A percentile compares a stretch with the other conserved stretches of the same genome.
These are phyloP conservation scores for Meriones unguiculatus DNA, from an alignment of 2,113 vertebrate genomes.

Conservation along the genomic window DNA sequence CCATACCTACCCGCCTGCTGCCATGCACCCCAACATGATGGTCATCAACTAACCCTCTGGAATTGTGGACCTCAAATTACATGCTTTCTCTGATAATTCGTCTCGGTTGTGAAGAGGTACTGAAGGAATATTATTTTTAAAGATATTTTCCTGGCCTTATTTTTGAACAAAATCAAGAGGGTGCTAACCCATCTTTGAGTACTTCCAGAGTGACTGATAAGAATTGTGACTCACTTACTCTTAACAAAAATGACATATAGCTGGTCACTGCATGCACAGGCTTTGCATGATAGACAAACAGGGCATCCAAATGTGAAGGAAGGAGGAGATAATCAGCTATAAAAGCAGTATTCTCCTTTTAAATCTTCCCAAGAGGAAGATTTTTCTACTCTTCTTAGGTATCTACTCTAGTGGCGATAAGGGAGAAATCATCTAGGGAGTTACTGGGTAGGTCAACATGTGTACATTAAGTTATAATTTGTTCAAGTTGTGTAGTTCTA, in stretches of 20 bases:
- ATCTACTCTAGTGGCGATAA: neutral
- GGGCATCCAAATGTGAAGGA: neutral
- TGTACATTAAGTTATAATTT: slow-evolving; percentile 43
- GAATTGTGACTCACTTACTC: slow-evolving; percentile 28
- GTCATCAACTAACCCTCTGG: neutral
- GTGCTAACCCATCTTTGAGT: slow-evolving; percentile 2
- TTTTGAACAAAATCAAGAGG: slow-evolving; percentile 29
- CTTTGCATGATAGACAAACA: slow-evolving; percentile 20
- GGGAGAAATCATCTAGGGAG: neutral
- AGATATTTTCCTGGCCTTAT: neutral
- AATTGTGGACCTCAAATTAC: neutral
- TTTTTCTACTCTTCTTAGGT: slow-evolving; percentile 13
- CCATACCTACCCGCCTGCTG: neutral
- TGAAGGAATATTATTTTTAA: slow-evolving; percentile 3
- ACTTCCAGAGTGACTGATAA: neutral
- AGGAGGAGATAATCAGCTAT: slow-evolving; percentile 18
- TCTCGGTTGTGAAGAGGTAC: neutral
- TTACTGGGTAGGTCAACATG: slow-evolving; percentile 2
- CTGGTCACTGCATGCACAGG: neutral
- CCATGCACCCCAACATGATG: neutral
- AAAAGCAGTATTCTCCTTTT: slow-evolving; percentile 10
- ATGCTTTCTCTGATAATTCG: neutral
- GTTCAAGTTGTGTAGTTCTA: neutral
- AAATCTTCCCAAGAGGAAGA: neutral
- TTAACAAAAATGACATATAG: slow-evolving; percentile 59